phyloP scores from a whole-genome alignment of 2,888 invertebrate species.

The Pteria penguin region DNA sequence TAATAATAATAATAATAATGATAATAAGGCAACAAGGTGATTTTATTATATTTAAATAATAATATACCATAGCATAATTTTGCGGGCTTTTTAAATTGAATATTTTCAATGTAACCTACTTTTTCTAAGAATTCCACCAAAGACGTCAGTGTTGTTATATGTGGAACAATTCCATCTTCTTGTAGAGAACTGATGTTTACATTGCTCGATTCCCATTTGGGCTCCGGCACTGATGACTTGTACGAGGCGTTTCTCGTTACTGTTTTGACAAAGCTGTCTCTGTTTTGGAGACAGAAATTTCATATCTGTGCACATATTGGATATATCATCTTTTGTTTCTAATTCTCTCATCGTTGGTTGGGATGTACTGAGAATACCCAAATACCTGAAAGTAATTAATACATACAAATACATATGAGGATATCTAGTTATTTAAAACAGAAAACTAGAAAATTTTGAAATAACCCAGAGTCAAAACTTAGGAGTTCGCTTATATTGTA shows the following conservation, averaged over 20 bases:
- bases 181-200: constrained; percentile 92
- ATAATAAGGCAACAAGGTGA: too few relatives aligned
- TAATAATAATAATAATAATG: too few relatives aligned
- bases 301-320: constrained; percentile 84
- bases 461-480: too few relatives aligned
- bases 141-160: constrained; percentile 88
- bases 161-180: constrained; percentile 95
- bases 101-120: too few relatives aligned
- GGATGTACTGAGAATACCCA: constrained; percentile 81
- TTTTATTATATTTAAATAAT: too few relatives aligned
- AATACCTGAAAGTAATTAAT: constrained; percentile 81
- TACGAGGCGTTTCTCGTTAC: constrained; percentile 86
- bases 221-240: constrained; percentile 86
- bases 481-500: too few relatives aligned
- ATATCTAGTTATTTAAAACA: too few relatives aligned
- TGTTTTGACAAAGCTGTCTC: constrained; percentile 85
- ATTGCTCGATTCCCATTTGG: constrained; percentile 91
- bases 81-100: too few relatives aligned
- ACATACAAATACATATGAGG: too few relatives aligned
- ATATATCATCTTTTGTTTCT: constrained; percentile 26
- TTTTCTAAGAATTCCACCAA: constrained; percentile 90
- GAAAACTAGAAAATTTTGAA: not conserved
- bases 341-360: constrained; percentile 63
- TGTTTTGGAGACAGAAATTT: constrained; percentile 87
- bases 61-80: too few relatives aligned